Evolutionary conservation across 2,797 vertebrate genomes (phyloP).

Genomic region (Eulemur coronatus): DNA sequence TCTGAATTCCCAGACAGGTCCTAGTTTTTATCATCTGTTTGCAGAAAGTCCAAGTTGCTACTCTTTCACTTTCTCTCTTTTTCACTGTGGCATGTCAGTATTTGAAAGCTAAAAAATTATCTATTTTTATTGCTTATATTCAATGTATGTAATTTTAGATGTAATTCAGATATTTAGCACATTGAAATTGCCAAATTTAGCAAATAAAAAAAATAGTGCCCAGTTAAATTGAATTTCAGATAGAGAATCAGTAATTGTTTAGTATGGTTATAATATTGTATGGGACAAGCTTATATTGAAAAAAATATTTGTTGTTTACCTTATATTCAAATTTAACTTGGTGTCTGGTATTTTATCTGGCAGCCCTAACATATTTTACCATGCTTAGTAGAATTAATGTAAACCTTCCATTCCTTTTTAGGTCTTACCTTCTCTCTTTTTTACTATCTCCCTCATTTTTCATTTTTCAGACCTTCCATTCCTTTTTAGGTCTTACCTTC

Average conservation of each 20-base stretch:
- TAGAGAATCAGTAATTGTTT: neutral
- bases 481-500: neutral
- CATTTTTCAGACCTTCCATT: neutral
- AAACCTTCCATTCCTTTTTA: neutral
- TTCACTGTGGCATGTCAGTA: neutral
- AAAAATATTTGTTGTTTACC: neutral
- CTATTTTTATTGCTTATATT: conserved; percentile 3
- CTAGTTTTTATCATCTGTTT: neutral
- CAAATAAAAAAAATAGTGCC: neutral
- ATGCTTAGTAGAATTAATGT: neutral
- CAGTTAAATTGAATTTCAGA: conserved; percentile 41
- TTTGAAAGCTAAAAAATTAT: conserved; percentile 29
- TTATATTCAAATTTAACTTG: conserved; percentile 1
- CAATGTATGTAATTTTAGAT: neutral
- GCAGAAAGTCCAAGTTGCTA: neutral
- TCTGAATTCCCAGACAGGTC: neutral
- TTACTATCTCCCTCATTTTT: neutral
- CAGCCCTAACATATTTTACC: neutral
- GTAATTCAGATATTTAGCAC: conserved; percentile 3
- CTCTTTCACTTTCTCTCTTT: neutral
- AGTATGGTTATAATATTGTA: neutral
- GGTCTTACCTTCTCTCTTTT: neutral
- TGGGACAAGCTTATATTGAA: neutral
- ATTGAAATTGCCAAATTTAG: neutral
- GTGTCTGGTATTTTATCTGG: neutral